Evolutionary conservation across 1,140 invertebrate genomes (phyloP).

Genomic region (Sipha flava): DNA sequence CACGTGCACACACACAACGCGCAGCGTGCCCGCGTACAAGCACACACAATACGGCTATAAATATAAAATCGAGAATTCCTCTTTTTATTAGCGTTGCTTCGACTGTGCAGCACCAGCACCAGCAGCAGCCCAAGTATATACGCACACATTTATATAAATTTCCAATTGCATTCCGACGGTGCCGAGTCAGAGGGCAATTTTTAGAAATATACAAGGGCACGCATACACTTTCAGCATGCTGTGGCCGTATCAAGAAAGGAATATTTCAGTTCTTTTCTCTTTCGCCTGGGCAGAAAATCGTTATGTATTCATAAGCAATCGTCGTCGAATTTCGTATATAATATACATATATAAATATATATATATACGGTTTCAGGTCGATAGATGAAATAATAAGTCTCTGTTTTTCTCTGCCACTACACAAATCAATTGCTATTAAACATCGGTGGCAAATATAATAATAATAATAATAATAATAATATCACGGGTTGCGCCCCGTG

Average conservation of each 20-base stretch:
- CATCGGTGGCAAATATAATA: not conserved
- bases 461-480: constrained; percentile 4
- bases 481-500: not conserved
- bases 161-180: not conserved
- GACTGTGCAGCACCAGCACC: not conserved
- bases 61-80: constrained; percentile 16
- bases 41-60: not conserved
- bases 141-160: not conserved
- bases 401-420: not conserved
- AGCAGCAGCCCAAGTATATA: too few relatives aligned
- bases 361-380: not conserved
- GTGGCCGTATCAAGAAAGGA: too few relatives aligned
- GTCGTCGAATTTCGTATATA: not conserved
- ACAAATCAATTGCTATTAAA: constrained; percentile 28
- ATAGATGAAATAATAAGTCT: not conserved
- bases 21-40: not conserved
- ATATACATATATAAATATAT: not conserved
- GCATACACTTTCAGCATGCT: not conserved
- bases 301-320: not conserved
- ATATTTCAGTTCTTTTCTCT: not conserved
- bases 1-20: not conserved
- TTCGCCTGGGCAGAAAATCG: not conserved
- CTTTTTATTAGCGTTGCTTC: not conserved
- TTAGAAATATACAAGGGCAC: not conserved
- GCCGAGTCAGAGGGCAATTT: not conserved